Evolutionary conservation across 1,140 invertebrate genomes (phyloP).

Genomic region (Pachypsylla venusta): DNA sequence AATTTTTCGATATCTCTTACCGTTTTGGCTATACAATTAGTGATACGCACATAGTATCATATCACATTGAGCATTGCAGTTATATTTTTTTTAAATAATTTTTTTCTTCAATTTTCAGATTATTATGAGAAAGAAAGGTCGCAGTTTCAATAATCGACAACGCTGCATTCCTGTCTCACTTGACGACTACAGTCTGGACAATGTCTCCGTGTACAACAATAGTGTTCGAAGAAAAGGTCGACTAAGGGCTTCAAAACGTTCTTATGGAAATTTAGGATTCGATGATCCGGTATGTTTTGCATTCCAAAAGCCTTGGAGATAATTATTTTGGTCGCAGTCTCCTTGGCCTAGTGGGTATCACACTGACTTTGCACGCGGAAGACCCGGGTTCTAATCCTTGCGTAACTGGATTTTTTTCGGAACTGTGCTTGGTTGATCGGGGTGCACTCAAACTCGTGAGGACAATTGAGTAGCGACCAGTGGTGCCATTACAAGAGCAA

Average conservation of each 20-base stretch:
- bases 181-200: conserved; percentile 78
- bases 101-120: conserved; percentile 35
- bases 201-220: conserved; percentile 66
- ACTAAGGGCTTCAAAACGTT: conserved; percentile 55
- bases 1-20: neutral
- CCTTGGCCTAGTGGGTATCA: no score
- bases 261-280: conserved; percentile 82
- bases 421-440: no score
- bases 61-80: neutral
- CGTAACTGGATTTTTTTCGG: no score
- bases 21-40: no score
- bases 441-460: no score
- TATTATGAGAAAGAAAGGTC: conserved; percentile 53
- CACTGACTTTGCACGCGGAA: no score
- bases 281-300: conserved; percentile 56
- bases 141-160: conserved; percentile 55
- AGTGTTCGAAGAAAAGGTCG: conserved; percentile 53
- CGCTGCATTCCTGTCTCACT: conserved; percentile 71
- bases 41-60: neutral
- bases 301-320: conserved; percentile 7
- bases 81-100: conserved; percentile 1
- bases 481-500: no score
- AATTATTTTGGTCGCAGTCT: no score
- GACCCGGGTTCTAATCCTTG: no score
- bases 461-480: no score